phyloP scores from a whole-genome alignment of 2,113 vertebrate genomes.

The Hypocryptadius cinnamomeus region DNA sequence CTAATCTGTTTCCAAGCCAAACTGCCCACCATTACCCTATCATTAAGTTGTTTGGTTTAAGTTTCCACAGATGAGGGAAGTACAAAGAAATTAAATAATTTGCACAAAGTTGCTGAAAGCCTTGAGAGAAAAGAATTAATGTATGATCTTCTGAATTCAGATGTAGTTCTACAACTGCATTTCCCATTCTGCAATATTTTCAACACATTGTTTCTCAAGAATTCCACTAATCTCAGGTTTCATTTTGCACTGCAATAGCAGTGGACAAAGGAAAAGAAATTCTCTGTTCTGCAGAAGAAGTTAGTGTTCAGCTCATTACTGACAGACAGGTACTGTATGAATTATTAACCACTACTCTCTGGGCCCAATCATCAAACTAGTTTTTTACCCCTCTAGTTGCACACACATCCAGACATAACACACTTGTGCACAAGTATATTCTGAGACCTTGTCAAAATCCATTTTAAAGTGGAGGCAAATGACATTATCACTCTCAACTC shows the following conservation, averaged over 20 bases:
- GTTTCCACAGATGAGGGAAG: not conserved
- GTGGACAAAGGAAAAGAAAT: not conserved
- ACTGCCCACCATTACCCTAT: not conserved
- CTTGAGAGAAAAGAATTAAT: not conserved
- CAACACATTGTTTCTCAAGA: not conserved
- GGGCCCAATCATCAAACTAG: rapidly evolving
- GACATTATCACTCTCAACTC: not conserved
- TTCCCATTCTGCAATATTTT: not conserved
- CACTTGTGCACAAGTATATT: not conserved
- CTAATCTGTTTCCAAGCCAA: not conserved
- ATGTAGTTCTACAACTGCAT: not conserved
- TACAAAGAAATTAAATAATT: not conserved
- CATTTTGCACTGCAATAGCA: not conserved
- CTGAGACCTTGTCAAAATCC: not conserved
- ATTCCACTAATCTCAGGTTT: not conserved
- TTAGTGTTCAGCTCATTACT: not conserved
- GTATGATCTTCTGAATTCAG: not conserved
- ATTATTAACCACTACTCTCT: not conserved
- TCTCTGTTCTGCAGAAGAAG: not conserved
- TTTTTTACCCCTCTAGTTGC: not conserved
- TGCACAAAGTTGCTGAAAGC: not conserved
- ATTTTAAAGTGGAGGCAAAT: not conserved
- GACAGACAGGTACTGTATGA: not conserved
- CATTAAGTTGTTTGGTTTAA: not conserved
- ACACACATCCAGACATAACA: not conserved